Percentiles rank a stretch among this genome's conserved stretches.
phyloP scores from a whole-genome alignment of 2,888 invertebrate genomes.

The Chironomus tentans region DNA sequence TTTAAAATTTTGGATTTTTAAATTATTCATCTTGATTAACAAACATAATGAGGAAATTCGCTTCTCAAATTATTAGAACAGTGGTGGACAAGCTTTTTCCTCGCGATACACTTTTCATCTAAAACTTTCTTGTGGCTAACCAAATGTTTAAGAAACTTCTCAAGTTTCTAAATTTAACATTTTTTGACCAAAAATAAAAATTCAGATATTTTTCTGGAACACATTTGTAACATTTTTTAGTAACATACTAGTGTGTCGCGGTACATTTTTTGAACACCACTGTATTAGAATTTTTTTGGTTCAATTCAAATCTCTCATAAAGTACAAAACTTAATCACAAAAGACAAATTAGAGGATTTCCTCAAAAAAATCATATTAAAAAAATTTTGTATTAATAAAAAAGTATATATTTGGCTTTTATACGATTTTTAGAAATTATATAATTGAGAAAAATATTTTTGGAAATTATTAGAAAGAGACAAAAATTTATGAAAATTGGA shows the following conservation, averaged over 20 bases:
- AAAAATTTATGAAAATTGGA: too few species aligned
- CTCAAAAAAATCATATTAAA: conserved; percentile 4
- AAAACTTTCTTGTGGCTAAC: too few species aligned
- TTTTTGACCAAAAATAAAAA: too few species aligned
- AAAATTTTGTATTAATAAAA: neutral
- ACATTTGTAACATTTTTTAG: too few species aligned
- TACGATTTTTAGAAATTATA: neutral
- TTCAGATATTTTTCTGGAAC: too few species aligned
- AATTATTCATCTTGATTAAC: neutral
- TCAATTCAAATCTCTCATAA: neutral
- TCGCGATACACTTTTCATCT: neutral
- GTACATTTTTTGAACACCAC: neutral
- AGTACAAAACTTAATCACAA: neutral
- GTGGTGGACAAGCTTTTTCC: neutral
- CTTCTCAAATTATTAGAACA: neutral
- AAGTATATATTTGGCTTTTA: neutral
- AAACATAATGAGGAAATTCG: neutral
- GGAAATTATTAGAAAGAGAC: neutral
- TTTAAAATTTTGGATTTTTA: conserved; percentile 1
- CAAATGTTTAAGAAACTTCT: too few species aligned
- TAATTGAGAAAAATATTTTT: neutral
- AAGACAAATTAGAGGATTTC: conserved; percentile 19
- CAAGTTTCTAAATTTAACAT: too few species aligned
- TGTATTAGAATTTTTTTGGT: neutral
- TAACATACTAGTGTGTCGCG: neutral